Conservation (phyloP, 2,888 invertebrate species). For the Polydrusus cervinus region DNA sequence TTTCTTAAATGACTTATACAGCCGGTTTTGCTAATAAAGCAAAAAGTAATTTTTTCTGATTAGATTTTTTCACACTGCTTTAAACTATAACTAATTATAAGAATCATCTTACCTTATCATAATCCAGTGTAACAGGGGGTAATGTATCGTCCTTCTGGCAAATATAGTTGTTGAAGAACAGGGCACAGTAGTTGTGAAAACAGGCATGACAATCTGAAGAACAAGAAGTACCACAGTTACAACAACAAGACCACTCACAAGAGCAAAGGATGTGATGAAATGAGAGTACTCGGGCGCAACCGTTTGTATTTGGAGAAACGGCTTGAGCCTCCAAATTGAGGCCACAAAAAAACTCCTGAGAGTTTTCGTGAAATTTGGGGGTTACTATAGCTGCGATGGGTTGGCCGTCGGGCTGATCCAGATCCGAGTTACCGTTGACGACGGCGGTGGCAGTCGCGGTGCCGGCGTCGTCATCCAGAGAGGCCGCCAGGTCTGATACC, state of each 20-base stretch:
- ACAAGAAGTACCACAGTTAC: slow-evolving; percentile 77
- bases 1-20: too few species aligned
- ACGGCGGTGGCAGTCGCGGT: slow-evolving; percentile 54
- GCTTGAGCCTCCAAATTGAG: slow-evolving; percentile 55
- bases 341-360: slow-evolving; percentile 57
- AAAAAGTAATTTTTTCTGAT: too few species aligned
- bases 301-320: slow-evolving; percentile 59
- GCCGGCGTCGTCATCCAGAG: slow-evolving; percentile 37
- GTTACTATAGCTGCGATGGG: slow-evolving; percentile 19
- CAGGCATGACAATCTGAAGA: slow-evolving; percentile 79
- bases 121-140: slow-evolving; percentile 68
- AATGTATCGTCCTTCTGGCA: slow-evolving; percentile 70
- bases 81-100: neutral
- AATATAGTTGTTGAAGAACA: slow-evolving; percentile 68
- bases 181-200: slow-evolving; percentile 76
- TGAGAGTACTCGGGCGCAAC: slow-evolving; percentile 71
- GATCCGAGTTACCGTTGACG: slow-evolving; percentile 49
- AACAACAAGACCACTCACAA: slow-evolving; percentile 74
- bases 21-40: too few species aligned
- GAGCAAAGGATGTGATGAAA: slow-evolving; percentile 72
- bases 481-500: slow-evolving; percentile 43
- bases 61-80: too few species aligned
- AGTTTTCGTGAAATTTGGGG: slow-evolving; percentile 24
- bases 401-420: slow-evolving; percentile 16
- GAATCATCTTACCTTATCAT: slow-evolving; percentile 71